These are phyloP conservation scores for Megalops cyprinoides DNA, from an alignment of 2,797 vertebrate genomes.

Conservation along the genomic window DNA sequence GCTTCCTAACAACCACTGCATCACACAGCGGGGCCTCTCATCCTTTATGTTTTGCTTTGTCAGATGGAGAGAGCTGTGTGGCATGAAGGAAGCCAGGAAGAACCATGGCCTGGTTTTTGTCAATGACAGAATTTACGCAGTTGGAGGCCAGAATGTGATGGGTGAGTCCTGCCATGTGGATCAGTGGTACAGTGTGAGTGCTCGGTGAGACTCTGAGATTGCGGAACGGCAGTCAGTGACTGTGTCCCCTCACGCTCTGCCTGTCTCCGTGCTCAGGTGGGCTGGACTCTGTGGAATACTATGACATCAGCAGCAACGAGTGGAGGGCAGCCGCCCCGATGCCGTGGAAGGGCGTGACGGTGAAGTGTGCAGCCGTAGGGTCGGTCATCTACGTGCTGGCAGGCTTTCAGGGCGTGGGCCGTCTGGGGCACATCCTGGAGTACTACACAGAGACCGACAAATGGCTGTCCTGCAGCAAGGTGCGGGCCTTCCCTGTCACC, in stretches of 20 bases:
- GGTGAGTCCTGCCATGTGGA: slow-evolving; percentile 69
- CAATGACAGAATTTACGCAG: slow-evolving; percentile 94
- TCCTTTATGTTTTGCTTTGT: slow-evolving; percentile 24
- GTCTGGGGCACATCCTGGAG: slow-evolving; percentile 91
- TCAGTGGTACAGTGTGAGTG: not conserved
- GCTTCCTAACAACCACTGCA: not conserved
- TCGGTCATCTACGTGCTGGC: slow-evolving; percentile 91
- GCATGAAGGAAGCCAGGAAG: slow-evolving; percentile 94
- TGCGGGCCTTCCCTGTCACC: slow-evolving; percentile 94
- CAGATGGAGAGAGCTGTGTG: slow-evolving; percentile 94
- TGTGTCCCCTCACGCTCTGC: not conserved
- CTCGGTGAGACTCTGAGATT: not conserved
- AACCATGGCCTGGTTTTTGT: slow-evolving; percentile 94
- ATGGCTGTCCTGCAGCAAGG: slow-evolving; percentile 92
- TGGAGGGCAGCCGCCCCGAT: slow-evolving; percentile 90
- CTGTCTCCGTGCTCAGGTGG: slow-evolving; percentile 74
- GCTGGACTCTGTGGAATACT: slow-evolving; percentile 94
- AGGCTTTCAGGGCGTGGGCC: slow-evolving; percentile 93
- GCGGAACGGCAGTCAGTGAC: not conserved
- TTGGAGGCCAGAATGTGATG: slow-evolving; percentile 90
- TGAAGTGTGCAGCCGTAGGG: slow-evolving; percentile 93
- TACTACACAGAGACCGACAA: slow-evolving; percentile 94
- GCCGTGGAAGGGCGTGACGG: slow-evolving; percentile 95
- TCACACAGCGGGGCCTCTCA: not conserved
- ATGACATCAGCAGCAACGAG: slow-evolving; percentile 90